Evolutionary conservation across 2,797 vertebrate species (phyloP), one percentile per base, ranked within the genome.

Genomic region (Sebastes wilsoni): DNA sequence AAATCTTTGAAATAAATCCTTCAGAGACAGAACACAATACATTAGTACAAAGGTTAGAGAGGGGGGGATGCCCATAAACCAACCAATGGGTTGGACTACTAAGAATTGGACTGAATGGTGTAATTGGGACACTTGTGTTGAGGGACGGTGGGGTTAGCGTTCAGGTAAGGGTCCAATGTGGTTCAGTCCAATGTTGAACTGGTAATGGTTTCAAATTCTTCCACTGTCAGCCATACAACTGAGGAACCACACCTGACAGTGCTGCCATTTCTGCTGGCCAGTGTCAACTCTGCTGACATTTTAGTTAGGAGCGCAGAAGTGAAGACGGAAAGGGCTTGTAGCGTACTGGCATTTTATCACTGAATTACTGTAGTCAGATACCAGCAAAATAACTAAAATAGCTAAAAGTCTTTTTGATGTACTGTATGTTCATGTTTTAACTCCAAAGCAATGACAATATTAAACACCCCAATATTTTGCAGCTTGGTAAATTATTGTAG

Each of bases 141-240:
- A 67, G 16, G 66, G 69, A 75, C 16, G 74, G 52, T 65, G 66
- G 10, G 20, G 75, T 77, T 49, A 52, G 8, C 14, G 1, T 56
- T 42, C 16, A 66, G 69, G 68, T 38, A 16, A 23, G 61, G 0
- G 13, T 70, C 34, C 6, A 7, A 1, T 71, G 12, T 42, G 60
- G 73, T 77, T 75, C 64, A 69, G 59, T 32, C n/a, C 30, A 72
- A 4, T 42, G 22, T 16, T 66, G 38, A 71, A 60, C 38, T 70
- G 38, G 25, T 38, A 30, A 22, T 54, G 32, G 55, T 36, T 70
- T 69, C 2, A 65, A 77, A 58, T 34, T 46, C 66, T 71, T 66
- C 9, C 61, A 59, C 5, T 2, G 59, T 77, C 12, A 68, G 14
- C 30, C 13, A 5, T 38, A 64, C 36, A 34, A 55, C 32, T 8